Evolutionary conservation across 2,888 invertebrate genomes (phyloP).

Genomic region (Ochropleura plecta): DNA sequence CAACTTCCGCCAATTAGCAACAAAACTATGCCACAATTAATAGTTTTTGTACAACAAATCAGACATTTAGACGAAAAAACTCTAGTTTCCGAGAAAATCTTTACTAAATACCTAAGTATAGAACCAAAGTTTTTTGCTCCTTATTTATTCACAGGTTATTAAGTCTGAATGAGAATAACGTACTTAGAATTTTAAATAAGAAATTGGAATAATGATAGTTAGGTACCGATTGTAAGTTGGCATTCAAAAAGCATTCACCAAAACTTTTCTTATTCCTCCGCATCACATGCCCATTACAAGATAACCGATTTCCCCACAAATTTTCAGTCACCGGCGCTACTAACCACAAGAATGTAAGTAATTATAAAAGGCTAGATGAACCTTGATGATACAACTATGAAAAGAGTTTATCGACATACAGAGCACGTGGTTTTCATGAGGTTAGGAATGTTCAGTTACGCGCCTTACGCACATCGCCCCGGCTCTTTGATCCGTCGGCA

Average conservation of each 20-base stretch:
- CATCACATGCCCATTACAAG: no score
- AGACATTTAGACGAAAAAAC: constrained; percentile 54
- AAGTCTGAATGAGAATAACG: constrained; percentile 41
- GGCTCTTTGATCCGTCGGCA: constrained; percentile 69
- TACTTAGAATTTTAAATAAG: constrained; percentile 13
- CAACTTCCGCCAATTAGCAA: constrained; percentile 27
- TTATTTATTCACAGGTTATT: constrained; percentile 46
- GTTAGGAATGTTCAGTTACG: constrained; percentile 66
- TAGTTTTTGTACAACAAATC: constrained; percentile 45
- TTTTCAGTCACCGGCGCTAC: no score
- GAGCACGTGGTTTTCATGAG: constrained; percentile 65
- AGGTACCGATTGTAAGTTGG: constrained; percentile 13
- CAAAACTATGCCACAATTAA: constrained; percentile 25
- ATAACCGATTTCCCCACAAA: no score
- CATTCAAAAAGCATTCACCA: constrained; percentile 8
- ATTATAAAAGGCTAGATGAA: constrained; percentile 2
- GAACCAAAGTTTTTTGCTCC: constrained; percentile 43
- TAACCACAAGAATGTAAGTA: neutral
- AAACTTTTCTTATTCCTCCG: no score
- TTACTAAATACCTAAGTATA: constrained; percentile 41
- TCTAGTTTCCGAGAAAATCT: constrained; percentile 42
- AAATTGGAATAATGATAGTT: constrained; percentile 45
- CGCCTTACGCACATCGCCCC: constrained; percentile 63
- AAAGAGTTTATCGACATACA: constrained; percentile 52
- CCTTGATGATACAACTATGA: constrained; percentile 16